Base-by-base conservation (phyloP, 2,113 vertebrate species). In the Glaucidium brasilianum region DNA sequence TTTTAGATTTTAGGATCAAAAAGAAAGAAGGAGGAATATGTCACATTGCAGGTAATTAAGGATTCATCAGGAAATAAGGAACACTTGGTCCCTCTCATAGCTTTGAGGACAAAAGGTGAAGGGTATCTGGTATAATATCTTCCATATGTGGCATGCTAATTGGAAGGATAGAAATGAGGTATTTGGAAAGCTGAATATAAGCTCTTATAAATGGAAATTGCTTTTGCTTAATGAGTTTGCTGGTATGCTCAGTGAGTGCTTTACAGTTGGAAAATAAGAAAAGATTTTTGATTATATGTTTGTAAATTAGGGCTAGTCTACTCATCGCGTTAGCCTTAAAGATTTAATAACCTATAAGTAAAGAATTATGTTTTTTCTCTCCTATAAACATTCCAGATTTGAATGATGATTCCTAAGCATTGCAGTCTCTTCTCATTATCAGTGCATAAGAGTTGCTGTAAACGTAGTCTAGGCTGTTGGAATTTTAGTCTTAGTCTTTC, bases 31-130 rank as follows among this genome's bases (percentile, higher is more conserved):
- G 77, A 96, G 94, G 92, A 95, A 79, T 95, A 91, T 96, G 94
- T 97, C 95, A 95, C 69, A 69, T 97, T 96, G 77, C 95, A 95
- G 84, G 92, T 95, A 97, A 95, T 97, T 97, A 97, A 95, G 86
- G 96, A 91, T 95, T 97, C 92, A 95, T 95, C 94, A 95, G 95
- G 95, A 97, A 94, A 85, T 95, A 97, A 90, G 30, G 95, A 97
- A 91, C 92, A 92, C 86, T 95, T 94, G 81, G 94, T 82, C 74
- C 49, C 49, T 85, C 73, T 92, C 84, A 52, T 90, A 94, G 89
- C 71, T 96, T 69, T 88, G 77, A 94, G 94, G 94, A 96, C 89
- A 94, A 96, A 92, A 97, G 96, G 92, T 95, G 92, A 97, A 95
- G 96, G 41, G 21, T 85, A 96, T 94, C 86, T 96, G 77, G 84